phyloP scores from a whole-genome alignment of 1,140 invertebrate genomes.

The Heliconius himera region DNA sequence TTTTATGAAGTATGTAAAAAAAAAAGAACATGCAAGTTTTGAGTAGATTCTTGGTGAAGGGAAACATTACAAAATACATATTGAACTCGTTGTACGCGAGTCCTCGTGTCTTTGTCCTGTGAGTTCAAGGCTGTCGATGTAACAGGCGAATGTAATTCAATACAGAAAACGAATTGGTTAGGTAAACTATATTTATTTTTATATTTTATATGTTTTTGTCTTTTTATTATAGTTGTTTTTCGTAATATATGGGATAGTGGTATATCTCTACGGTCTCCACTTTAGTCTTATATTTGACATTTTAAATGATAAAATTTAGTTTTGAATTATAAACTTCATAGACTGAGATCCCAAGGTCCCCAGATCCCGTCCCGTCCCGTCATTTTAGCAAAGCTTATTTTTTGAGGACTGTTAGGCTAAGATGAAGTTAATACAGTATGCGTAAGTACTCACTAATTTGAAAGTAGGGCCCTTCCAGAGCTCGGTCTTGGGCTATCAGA shows the following conservation, averaged over 20 bases:
- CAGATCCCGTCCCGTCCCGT: no score
- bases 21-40: neutral
- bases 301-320: neutral
- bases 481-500: neutral
- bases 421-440: no score
- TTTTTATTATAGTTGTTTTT: neutral
- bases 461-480: no score
- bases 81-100: constrained; percentile 23
- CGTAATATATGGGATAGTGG: neutral
- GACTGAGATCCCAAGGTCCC: no score
- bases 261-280: neutral
- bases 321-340: no score
- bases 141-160: neutral
- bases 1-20: neutral
- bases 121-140: constrained; percentile 40
- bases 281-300: neutral
- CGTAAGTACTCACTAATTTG: no score
- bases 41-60: constrained; percentile 17
- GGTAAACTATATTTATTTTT: no score
- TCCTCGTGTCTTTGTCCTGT: constrained; percentile 37
- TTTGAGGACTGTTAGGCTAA: neutral
- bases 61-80: constrained; percentile 36
- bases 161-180: neutral
- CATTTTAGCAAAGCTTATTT: no score
- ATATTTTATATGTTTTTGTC: neutral